A percentile compares a stretch with the other conserved stretches of the same genome.
Conservation (phyloP, 2,797 vertebrate genomes). For the Ptychadena robeensis region DNA sequence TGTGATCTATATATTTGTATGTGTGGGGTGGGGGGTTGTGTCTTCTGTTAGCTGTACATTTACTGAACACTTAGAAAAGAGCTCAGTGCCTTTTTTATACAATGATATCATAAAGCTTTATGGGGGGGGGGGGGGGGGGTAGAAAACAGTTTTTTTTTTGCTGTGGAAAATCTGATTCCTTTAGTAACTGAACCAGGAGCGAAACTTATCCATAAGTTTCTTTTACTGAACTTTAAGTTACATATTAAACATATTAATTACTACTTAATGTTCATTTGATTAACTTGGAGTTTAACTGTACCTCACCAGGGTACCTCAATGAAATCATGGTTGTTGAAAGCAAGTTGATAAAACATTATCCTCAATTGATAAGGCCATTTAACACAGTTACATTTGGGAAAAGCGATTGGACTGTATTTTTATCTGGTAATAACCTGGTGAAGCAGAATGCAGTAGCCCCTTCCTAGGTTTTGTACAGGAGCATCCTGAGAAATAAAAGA, state of each 20-base stretch:
- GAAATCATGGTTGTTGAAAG: not conserved
- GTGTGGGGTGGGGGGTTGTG: too few species aligned
- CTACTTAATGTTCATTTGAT: not conserved
- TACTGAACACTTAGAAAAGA: too few species aligned
- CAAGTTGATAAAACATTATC: not conserved
- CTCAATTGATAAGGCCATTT: not conserved
- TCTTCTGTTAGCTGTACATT: not conserved
- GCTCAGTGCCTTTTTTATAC: not conserved
- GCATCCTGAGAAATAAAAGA: constrained; percentile 9
- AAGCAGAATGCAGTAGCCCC: not conserved
- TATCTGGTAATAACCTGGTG: not conserved
- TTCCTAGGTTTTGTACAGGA: not conserved
- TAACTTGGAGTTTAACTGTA: not conserved
- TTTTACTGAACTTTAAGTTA: too few species aligned
- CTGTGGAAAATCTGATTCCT: not conserved
- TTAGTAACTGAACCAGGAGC: too few species aligned
- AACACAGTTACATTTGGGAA: not conserved
- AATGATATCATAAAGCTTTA: not conserved
- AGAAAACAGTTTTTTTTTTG: not conserved
- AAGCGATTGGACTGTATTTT: not conserved
- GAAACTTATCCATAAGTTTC: too few species aligned
- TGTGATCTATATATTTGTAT: too few species aligned
- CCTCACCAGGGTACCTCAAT: not conserved
- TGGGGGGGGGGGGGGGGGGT: too few species aligned
- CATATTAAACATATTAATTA: too few species aligned